Percentiles rank a stretch among this genome's conserved stretches.
Conservation (phyloP, 2,888 invertebrate genomes). For the Ophonus ardosiacus region DNA sequence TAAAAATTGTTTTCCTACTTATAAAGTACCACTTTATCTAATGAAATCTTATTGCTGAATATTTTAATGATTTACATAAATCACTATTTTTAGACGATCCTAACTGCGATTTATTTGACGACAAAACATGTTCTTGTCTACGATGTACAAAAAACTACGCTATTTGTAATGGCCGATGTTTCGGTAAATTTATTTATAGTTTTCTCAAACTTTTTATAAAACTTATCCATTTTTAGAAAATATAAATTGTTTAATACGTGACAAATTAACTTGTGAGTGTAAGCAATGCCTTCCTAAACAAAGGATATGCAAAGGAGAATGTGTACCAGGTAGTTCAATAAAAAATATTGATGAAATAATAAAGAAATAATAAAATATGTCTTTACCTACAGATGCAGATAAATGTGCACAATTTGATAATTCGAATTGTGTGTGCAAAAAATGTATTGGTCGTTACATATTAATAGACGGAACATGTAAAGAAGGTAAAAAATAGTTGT, state of each 20-base stretch:
- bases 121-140: not conserved
- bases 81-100: conserved; percentile 5
- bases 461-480: not conserved
- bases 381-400: not conserved
- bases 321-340: not conserved
- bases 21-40: too few relatives aligned
- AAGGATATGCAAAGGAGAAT: conserved; percentile 20
- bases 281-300: not conserved
- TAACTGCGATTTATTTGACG: conserved; percentile 14
- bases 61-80: too few relatives aligned
- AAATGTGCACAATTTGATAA: conserved; percentile 10
- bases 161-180: not conserved
- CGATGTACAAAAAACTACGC: not conserved
- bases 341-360: conserved; percentile 16
- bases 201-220: too few relatives aligned
- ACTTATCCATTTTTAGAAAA: not conserved
- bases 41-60: too few relatives aligned
- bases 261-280: not conserved
- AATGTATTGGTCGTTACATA: not conserved
- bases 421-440: not conserved
- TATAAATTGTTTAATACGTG: not conserved
- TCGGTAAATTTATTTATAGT: not conserved
- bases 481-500: not conserved
- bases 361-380: not conserved
- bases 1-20: not conserved